phyloP scores from a whole-genome alignment of 1,140 invertebrate species.

The Rhizoglyphus robini region DNA sequence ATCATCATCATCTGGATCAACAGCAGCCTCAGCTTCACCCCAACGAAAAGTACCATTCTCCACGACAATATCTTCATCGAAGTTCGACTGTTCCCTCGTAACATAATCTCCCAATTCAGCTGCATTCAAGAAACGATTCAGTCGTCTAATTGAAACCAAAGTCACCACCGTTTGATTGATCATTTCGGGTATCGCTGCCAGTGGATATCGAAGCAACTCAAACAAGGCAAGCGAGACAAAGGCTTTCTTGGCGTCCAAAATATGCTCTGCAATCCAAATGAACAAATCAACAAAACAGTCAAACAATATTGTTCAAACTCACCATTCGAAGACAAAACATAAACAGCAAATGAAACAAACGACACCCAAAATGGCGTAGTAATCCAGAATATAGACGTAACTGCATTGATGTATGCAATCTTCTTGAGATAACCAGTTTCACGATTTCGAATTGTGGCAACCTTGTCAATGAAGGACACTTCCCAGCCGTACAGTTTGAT shows the following conservation, averaged over 20 bases:
- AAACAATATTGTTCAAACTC: too few relatives aligned
- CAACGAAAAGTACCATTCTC: conserved; percentile 27
- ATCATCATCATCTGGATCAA: not conserved
- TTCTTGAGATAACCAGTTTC: conserved; percentile 24
- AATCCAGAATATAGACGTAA: conserved; percentile 27
- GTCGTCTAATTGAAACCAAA: conserved; percentile 31
- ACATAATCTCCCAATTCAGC: conserved; percentile 33
- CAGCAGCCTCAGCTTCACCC: conserved; percentile 22
- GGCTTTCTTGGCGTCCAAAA: conserved; percentile 45
- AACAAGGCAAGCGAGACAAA: conserved; percentile 48
- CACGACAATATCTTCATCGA: conserved; percentile 21
- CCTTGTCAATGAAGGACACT: conserved; percentile 25
- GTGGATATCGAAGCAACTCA: conserved; percentile 48
- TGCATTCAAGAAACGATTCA: conserved; percentile 32
- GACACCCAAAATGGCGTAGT: conserved; percentile 31
- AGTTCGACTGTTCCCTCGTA: conserved; percentile 26
- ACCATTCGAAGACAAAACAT: too few relatives aligned
- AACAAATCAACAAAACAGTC: conserved; percentile 34
- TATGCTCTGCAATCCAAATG: too few relatives aligned
- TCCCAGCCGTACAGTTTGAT: too few relatives aligned
- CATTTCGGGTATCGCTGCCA: conserved; percentile 40
- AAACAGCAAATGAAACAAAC: conserved; percentile 32
- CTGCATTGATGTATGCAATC: conserved; percentile 21
- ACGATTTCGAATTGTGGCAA: conserved; percentile 23
- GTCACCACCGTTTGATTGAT: conserved; percentile 34